Evolutionary conservation across 2,797 vertebrate species (phyloP).

Genomic region (Parauchenoglanis ngamensis): DNA sequence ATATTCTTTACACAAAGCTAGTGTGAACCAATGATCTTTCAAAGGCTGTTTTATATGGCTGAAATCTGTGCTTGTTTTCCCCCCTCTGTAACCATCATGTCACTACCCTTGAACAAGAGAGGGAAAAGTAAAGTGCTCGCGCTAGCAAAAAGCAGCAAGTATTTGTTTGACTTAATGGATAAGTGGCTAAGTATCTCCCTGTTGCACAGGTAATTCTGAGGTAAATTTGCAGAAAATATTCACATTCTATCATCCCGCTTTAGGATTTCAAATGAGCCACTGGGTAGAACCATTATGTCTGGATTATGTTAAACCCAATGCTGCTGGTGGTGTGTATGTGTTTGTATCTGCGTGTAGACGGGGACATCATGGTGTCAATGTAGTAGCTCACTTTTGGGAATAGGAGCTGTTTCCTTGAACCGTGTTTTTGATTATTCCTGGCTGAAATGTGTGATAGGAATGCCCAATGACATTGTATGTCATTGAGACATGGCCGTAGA

Average conservation of each 20-base stretch:
- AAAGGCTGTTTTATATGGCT: constrained; percentile 55
- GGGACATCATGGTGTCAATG: constrained; percentile 18
- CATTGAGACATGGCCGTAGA: neutral
- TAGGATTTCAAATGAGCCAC: constrained; percentile 47
- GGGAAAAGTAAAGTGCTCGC: constrained; percentile 77
- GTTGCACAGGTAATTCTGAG: constrained; percentile 50
- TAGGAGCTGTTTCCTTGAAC: constrained; percentile 44
- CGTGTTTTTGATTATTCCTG: constrained; percentile 50
- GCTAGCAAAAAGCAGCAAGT: constrained; percentile 70
- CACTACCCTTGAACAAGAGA: constrained; percentile 73
- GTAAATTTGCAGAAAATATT: constrained; percentile 49
- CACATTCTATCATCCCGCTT: constrained; percentile 46
- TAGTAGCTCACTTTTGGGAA: constrained; percentile 31
- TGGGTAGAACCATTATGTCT: constrained; percentile 45
- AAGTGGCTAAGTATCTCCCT: constrained; percentile 67
- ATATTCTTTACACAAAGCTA: constrained; percentile 74
- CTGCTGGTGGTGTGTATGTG: neutral
- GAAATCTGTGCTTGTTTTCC: constrained; percentile 54
- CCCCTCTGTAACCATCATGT: constrained; percentile 64
- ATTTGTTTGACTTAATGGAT: constrained; percentile 75
- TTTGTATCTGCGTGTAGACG: neutral
- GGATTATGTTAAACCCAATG: constrained; percentile 52
- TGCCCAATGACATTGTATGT: constrained; percentile 19
- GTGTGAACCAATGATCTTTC: constrained; percentile 80
- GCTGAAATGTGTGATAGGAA: constrained; percentile 46